phyloP scores from a whole-genome alignment of 2,113 vertebrate genomes.

The Catharus bicknelli region DNA sequence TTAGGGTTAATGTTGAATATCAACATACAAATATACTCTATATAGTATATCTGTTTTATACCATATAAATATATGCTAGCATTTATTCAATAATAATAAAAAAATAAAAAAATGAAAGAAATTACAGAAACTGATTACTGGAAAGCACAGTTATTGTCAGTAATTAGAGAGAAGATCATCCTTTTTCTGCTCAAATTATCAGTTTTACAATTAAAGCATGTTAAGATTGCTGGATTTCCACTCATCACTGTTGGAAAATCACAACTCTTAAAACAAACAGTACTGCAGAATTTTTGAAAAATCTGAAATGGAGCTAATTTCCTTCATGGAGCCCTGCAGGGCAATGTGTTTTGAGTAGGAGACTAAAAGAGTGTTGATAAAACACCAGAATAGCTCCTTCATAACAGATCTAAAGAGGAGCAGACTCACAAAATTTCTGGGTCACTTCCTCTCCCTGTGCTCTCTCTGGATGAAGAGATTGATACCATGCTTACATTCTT shows the following conservation, averaged over 20 bases:
- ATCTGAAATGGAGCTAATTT: not conserved
- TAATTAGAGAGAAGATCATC: not conserved
- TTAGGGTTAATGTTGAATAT: not conserved
- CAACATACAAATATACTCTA: not conserved
- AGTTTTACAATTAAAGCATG: not conserved
- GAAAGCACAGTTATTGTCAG: not conserved
- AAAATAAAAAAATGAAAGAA: not conserved
- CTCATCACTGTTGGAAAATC: not conserved
- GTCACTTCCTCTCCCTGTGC: not conserved
- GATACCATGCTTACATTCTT: not conserved
- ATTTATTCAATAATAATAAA: not conserved
- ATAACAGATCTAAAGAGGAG: not conserved
- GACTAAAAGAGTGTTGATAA: not conserved
- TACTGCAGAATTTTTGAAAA: not conserved
- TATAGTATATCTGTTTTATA: not conserved
- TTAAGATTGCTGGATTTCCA: not conserved
- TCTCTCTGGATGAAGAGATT: not conserved
- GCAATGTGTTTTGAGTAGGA: not conserved
- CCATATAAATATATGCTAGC: not conserved
- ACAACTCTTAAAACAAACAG: not conserved
- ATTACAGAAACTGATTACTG: not conserved
- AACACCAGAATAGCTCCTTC: not conserved
- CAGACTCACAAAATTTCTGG: not conserved
- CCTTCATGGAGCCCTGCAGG: not conserved
- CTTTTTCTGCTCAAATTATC: not conserved